Evolutionary conservation across 2,888 invertebrate genomes (phyloP).

Genomic region (Tenthredo scrophulariae): DNA sequence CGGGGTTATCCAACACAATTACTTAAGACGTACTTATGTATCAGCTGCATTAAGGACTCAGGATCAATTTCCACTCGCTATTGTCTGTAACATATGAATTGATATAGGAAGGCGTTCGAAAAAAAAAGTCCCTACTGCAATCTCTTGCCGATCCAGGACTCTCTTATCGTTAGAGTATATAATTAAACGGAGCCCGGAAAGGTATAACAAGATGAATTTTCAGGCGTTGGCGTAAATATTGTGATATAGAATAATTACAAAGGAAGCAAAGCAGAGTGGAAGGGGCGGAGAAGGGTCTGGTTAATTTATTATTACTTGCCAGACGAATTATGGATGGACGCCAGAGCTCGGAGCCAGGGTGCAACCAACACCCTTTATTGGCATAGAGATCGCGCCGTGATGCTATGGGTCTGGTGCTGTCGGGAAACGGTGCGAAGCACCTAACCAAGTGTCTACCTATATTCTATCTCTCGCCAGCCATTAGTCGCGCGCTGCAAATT

Average conservation of each 20-base stretch:
- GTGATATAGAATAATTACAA: conserved; percentile 51
- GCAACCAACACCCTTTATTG: conserved; percentile 40
- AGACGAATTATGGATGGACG: conserved; percentile 35
- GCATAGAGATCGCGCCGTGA: conserved; percentile 17
- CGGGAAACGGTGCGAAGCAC: conserved; percentile 17
- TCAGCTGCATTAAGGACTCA: background rate
- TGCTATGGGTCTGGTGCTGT: background rate
- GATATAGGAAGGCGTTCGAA: background rate
- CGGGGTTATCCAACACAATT: background rate
- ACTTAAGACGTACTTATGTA: background rate
- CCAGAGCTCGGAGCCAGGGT: background rate
- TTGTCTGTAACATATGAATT: background rate
- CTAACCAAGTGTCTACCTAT: conserved; percentile 47
- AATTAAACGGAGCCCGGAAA: background rate
- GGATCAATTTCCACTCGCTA: background rate
- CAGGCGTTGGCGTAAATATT: conserved; percentile 51
- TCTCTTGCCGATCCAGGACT: background rate
- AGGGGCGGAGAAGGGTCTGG: background rate
- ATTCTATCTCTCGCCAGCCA: conserved; percentile 73
- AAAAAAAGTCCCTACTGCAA: background rate
- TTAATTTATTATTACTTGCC: conserved; percentile 48
- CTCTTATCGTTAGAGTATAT: background rate
- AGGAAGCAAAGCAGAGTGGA: conserved; percentile 10
- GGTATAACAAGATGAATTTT: conserved; percentile 37
- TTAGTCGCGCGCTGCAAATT: conserved; percentile 77